Evolutionary conservation across 2,113 vertebrate species (phyloP), one percentile per base, ranked within the genome.

Genomic region (Sturnira hondurensis): DNA sequence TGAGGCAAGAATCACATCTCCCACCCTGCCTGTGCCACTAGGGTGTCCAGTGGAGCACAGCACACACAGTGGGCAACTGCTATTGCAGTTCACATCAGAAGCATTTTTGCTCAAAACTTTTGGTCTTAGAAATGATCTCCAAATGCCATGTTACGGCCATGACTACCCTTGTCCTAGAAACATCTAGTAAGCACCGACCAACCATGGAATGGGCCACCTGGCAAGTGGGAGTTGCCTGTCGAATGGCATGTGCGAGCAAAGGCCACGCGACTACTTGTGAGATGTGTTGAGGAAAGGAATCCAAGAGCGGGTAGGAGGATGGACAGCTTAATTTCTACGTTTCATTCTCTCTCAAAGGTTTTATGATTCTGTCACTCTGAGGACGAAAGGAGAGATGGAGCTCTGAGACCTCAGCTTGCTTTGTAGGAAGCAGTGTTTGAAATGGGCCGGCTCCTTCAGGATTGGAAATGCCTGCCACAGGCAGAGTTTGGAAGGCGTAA

Each of bases 381-480:
- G 77, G 56, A 71, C n/a, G 58, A 88, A 81, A 28, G n/a, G 19
- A 52, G 33, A 86, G 38, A 43, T 0, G 0, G 56, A 71, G 14
- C 50, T 26, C 17, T 13, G 47, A 58, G 54, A 65, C 56, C 24
- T 24, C 2, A 24, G 12, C 61, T 86, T 52, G 70, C 43, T 92
- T 83, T 50, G 20, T 52, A 58, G 84, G 56, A 93, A 89, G n/a
- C 26, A 70, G 74, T 61, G 86, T 94, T 91, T 77, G 86, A n/a
- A 38, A 70, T 0, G 28, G 70, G 38, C 43, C 52, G 1, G 24
- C 58, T 91, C 45, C 22, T 88, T 61, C 8, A 68, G 17, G 31
- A 89, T 5, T 73, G 31, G 15, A 71, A 77, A 76, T 50, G 15
- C n/a, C 61, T 28, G 7, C 0, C 19, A 65, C 52, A 94, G 76